These are phyloP conservation scores for Oryzias dopingdopingensis DNA, from an alignment of 2,797 vertebrate species.

Conservation along the genomic window DNA sequence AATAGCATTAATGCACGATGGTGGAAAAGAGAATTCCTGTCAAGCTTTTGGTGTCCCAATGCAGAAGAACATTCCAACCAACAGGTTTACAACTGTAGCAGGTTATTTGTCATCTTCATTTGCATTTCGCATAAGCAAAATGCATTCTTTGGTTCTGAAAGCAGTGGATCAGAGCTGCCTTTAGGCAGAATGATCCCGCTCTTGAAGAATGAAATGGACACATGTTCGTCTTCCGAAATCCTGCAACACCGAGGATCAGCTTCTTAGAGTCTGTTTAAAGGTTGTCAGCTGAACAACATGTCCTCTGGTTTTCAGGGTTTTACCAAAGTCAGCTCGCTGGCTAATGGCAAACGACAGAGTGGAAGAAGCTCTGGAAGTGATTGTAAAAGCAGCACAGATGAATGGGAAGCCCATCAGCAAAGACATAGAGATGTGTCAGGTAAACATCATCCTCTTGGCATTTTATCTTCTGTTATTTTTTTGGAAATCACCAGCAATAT, in stretches of 20 bases:
- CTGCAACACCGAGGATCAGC: background rate
- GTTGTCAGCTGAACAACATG: background rate
- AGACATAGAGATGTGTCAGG: slow-evolving; percentile 58
- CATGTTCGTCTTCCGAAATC: background rate
- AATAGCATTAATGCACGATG: too few species aligned
- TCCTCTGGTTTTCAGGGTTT: slow-evolving; percentile 63
- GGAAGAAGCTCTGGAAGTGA: slow-evolving; percentile 78
- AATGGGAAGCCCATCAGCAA: slow-evolving; percentile 72
- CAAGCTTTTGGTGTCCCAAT: background rate
- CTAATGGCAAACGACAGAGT: slow-evolving; percentile 73
- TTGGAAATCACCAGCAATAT: too few species aligned
- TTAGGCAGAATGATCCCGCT: too few species aligned
- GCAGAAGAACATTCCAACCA: too few species aligned
- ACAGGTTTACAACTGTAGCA: background rate
- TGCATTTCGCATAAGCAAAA: background rate
- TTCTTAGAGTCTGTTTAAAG: background rate
- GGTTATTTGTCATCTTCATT: background rate
- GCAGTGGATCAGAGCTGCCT: background rate
- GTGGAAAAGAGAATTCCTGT: background rate
- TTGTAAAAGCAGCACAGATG: slow-evolving; percentile 77
- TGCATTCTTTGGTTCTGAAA: background rate
- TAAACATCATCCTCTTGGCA: slow-evolving; percentile 9
- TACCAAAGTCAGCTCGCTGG: slow-evolving; percentile 86
- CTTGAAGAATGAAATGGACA: too few species aligned
- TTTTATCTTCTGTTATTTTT: too few species aligned